These are phyloP conservation scores for Polydrusus cervinus DNA, from an alignment of 2,888 invertebrate genomes.

Conservation along the genomic window DNA sequence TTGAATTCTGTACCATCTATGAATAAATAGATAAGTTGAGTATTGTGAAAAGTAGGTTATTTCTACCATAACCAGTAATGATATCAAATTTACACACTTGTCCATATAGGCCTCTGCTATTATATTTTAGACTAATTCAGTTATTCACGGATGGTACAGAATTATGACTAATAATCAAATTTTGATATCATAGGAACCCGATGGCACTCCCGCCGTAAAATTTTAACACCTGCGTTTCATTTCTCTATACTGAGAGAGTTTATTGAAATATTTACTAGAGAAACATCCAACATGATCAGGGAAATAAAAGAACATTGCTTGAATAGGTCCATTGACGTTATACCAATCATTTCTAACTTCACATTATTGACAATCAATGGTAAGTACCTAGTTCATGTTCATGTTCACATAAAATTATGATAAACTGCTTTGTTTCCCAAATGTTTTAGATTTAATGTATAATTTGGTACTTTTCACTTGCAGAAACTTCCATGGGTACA, in stretches of 20 bases:
- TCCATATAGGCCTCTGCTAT: too few species aligned
- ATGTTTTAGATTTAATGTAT: too few species aligned
- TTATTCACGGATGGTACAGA: too few species aligned
- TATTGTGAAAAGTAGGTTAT: too few species aligned
- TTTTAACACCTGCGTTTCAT: constrained; percentile 58
- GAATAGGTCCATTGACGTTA: constrained; percentile 67
- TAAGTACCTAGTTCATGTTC: constrained; percentile 58
- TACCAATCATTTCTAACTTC: constrained; percentile 71
- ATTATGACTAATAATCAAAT: too few species aligned
- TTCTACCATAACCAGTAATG: too few species aligned
- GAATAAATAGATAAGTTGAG: too few species aligned
- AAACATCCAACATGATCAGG: constrained; percentile 42
- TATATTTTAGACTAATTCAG: too few species aligned
- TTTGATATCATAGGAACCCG: constrained; percentile 34
- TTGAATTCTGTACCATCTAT: too few species aligned
- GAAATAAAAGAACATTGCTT: constrained; percentile 53
- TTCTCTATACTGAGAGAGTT: constrained; percentile 57
- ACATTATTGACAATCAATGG: constrained; percentile 75
- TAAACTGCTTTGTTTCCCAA: too few species aligned
- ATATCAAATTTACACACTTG: too few species aligned
- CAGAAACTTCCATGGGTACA: constrained; percentile 62
- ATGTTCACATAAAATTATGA: too few species aligned
- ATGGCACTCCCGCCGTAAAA: constrained; percentile 58
- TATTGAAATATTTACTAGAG: constrained; percentile 52
- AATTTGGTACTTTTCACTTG: constrained; percentile 21